These are phyloP conservation scores for Phenganax subtilis DNA, from an alignment of 92 coral and sea anemone genomes.

Conservation along the genomic window DNA sequence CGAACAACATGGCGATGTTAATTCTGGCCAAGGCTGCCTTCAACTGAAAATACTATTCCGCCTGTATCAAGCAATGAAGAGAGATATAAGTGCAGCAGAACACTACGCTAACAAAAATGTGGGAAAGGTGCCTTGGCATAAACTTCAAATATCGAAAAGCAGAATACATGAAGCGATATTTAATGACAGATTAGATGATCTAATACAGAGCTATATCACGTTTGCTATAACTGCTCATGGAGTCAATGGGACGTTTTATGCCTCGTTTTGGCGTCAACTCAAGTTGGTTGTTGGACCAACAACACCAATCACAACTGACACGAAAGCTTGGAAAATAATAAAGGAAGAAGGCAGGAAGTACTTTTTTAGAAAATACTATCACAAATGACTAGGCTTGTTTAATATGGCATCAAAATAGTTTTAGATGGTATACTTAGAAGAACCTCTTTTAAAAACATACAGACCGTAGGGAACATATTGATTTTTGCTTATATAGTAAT, in stretches of 20 bases:
- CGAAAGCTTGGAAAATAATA: not conserved
- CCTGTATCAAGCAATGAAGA: conserved; percentile 30
- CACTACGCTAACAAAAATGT: too few species aligned
- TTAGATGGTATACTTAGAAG: too few species aligned
- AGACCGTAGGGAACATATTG: too few species aligned
- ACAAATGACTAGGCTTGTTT: too few species aligned
- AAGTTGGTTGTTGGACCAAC: conserved; percentile 55
- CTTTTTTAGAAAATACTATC: too few species aligned
- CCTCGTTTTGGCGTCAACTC: conserved; percentile 28
- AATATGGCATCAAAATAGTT: too few species aligned
- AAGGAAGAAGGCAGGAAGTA: not conserved
- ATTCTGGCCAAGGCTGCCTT: not conserved
- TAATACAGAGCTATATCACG: conserved; percentile 35
- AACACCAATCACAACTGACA: not conserved
- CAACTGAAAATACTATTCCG: conserved; percentile 43
- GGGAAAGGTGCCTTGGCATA: not conserved
- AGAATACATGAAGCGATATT: conserved; percentile 46
- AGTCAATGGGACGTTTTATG: not conserved
- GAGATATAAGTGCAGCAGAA: conserved; percentile 22
- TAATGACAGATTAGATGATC: conserved; percentile 43
- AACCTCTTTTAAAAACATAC: too few species aligned
- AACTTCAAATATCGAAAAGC: conserved; percentile 42
- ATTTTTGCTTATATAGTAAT: too few species aligned
- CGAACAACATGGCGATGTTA: conserved; percentile 40
- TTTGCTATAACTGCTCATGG: conserved; percentile 12